phyloP scores from a whole-genome alignment of 2,888 invertebrate genomes.

The Marasmarcha lunaedactyla region DNA sequence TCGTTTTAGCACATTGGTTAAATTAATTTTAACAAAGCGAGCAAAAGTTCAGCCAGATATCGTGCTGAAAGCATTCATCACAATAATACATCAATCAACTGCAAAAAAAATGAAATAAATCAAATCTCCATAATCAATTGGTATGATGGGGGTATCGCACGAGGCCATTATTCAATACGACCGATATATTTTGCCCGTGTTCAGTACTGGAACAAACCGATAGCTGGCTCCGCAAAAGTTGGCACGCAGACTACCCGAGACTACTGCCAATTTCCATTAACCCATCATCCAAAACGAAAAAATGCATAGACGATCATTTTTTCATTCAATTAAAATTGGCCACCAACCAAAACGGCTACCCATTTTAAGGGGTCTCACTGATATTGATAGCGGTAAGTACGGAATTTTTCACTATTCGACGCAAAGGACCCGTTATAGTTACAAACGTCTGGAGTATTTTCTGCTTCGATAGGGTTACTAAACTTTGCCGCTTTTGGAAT shows the following conservation, averaged over 20 bases:
- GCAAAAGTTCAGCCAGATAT: no score
- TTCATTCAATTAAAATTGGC: constrained; percentile 70
- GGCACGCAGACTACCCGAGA: constrained; percentile 57
- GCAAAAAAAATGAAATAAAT: constrained; percentile 11
- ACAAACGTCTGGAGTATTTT: no score
- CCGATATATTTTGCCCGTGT: constrained; percentile 55
- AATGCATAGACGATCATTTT: constrained; percentile 68
- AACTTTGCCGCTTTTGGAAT: no score
- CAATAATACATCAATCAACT: no score
- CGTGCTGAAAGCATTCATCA: no score
- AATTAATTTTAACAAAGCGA: no score
- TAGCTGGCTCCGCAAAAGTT: constrained; percentile 66
- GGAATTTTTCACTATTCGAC: neutral
- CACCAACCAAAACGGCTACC: constrained; percentile 45
- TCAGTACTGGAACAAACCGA: constrained; percentile 60
- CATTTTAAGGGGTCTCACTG: constrained; percentile 18
- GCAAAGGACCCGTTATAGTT: constrained; percentile 4
- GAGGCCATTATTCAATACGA: constrained; percentile 65
- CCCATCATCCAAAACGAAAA: constrained; percentile 70
- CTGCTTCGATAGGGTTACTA: no score
- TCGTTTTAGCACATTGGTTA: no score
- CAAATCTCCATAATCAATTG: constrained; percentile 41
- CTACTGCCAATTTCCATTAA: constrained; percentile 70
- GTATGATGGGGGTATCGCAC: constrained; percentile 45
- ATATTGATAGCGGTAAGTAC: constrained; percentile 10